phyloP scores from a whole-genome alignment of 2,797 vertebrate species.

The Naso thynnoides region DNA sequence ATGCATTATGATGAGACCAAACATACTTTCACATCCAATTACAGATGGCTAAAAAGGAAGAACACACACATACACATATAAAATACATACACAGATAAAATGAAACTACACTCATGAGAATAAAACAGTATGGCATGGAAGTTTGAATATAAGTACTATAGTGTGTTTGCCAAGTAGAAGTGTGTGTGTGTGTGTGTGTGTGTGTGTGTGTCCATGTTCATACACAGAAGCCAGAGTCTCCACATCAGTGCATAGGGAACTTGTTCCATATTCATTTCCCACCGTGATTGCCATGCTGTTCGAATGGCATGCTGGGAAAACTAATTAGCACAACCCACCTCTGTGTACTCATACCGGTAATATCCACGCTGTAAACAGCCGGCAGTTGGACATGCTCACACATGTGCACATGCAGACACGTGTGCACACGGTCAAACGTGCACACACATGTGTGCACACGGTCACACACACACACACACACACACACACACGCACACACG shows the following conservation, averaged over 20 bases:
- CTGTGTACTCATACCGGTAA: conserved; percentile 76
- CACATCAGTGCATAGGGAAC: conserved; percentile 71
- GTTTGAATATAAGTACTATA: conserved; percentile 47
- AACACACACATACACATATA: background rate
- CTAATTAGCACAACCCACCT: conserved; percentile 86
- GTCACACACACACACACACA: background rate
- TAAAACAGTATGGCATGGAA: conserved; percentile 34
- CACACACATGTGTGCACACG: conserved; percentile 5
- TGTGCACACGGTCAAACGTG: background rate
- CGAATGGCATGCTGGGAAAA: conserved; percentile 83
- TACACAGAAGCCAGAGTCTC: conserved; percentile 54
- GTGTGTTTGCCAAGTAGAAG: conserved; percentile 20
- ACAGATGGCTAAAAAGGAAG: background rate
- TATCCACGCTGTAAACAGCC: conserved; percentile 68
- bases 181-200: conserved; percentile 26
- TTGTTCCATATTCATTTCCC: conserved; percentile 84
- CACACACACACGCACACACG: conserved; percentile 14
- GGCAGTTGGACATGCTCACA: conserved; percentile 69
- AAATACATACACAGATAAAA: conserved; percentile 4
- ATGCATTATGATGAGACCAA: background rate
- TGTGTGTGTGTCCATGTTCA: conserved; percentile 10
- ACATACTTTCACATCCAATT: conserved; percentile 15
- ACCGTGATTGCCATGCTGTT: conserved; percentile 80
- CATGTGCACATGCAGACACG: conserved; percentile 29
- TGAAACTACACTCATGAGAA: conserved; percentile 16